A percentile compares a stretch with the other conserved stretches of the same genome.
Conservation (phyloP, 2,888 invertebrate genomes). For the Lycophotia porphyrea region DNA sequence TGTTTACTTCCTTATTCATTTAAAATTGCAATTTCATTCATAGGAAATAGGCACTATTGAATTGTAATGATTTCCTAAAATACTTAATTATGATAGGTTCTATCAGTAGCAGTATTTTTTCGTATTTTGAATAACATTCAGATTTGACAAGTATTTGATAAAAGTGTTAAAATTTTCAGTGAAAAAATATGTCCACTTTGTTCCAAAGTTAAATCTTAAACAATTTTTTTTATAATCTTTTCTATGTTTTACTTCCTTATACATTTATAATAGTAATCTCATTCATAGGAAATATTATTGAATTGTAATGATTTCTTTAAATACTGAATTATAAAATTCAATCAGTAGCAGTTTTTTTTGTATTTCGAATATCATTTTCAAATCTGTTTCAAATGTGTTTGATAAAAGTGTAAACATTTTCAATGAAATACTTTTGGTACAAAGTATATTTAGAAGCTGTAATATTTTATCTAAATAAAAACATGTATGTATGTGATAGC, state of each 20-base stretch:
- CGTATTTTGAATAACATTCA: neutral
- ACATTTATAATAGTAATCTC: neutral
- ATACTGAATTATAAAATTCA: neutral
- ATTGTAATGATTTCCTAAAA: slow-evolving; percentile 24
- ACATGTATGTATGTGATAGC: neutral
- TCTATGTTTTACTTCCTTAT: slow-evolving; percentile 23
- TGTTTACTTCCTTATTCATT: slow-evolving; percentile 22
- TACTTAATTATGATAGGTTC: neutral
- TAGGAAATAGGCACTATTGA: slow-evolving; percentile 5
- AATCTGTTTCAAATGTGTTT: neutral
- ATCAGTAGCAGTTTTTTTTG: neutral
- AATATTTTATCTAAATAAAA: neutral
- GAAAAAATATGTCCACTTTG: too few species aligned
- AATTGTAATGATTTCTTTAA: slow-evolving; percentile 25
- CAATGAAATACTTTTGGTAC: neutral
- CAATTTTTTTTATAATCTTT: too few species aligned
- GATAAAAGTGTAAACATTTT: neutral
- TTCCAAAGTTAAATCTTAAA: slow-evolving; percentile 49
- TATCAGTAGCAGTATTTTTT: neutral
- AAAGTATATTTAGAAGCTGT: neutral
- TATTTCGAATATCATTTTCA: neutral
- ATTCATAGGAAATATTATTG: slow-evolving; percentile 7
- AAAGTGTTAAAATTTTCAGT: neutral
- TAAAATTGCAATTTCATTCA: neutral
- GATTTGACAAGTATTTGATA: neutral